Conservation (phyloP, 1,140 invertebrate species). For the Drosophila paulistorum region DNA sequence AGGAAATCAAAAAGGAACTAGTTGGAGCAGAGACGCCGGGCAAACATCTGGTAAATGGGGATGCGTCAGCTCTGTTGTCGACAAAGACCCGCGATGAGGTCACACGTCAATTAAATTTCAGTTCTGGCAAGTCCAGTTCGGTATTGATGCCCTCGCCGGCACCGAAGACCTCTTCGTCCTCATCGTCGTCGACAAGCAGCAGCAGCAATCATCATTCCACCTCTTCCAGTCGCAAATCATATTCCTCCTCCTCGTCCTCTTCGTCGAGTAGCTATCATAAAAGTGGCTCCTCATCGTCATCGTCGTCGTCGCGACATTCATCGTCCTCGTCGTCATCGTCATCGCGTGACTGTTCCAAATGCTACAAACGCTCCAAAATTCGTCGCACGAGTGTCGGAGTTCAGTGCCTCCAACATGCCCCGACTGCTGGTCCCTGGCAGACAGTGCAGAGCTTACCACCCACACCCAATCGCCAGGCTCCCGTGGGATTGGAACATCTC, state of each 20-base stretch:
- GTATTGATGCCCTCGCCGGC: conserved; percentile 74
- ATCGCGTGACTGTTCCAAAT: conserved; percentile 85
- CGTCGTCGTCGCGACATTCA: conserved; percentile 62
- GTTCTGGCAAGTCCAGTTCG: conserved; percentile 32
- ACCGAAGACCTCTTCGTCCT: conserved; percentile 46
- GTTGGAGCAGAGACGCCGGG: conserved; percentile 11
- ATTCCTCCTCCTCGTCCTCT: conserved; percentile 54
- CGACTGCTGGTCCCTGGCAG: conserved; percentile 53
- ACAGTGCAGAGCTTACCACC: conserved; percentile 77
- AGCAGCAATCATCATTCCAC: conserved; percentile 58
- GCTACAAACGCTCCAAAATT: conserved; percentile 86
- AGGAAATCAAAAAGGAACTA: conserved; percentile 64
- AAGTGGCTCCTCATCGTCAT: conserved; percentile 57
- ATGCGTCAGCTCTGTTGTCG: conserved; percentile 18
- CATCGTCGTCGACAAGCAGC: conserved; percentile 31
- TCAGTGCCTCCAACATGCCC: conserved; percentile 83
- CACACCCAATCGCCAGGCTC: conserved; percentile 68
- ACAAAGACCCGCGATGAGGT: conserved; percentile 74
- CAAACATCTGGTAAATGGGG: conserved; percentile 53
- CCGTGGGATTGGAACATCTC: conserved; percentile 84
- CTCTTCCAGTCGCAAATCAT: conserved; percentile 59
- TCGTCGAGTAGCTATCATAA: conserved; percentile 64
- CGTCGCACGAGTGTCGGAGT: conserved; percentile 86
- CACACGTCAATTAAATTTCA: conserved; percentile 70
- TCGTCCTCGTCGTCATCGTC: conserved; percentile 58